These are phyloP conservation scores for zebrafish (Danio rerio) DNA, from an alignment of 2,113 vertebrate species.

Conservation along the genomic window GRCz12tu NC_133182.1:45291501-45292000, in stretches of 20 bases:
- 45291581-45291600: conserved; percentile 10
- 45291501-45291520: not conserved
- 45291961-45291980: not conserved
- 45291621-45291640: not conserved
- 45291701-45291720: conserved; percentile 33
- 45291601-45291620: not conserved
- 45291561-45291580: not conserved
- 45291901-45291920: conserved; percentile 16
- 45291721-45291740: conserved; percentile 42
- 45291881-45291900: conserved; percentile 16
- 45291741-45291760: conserved; percentile 9
- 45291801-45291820: not conserved
- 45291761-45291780: conserved; percentile 47
- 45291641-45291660: conserved; percentile 25
- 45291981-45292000: not conserved
- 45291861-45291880: conserved; percentile 2
- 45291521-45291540: conserved; percentile 3
- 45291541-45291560: conserved; percentile 37
- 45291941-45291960: conserved; percentile 2
- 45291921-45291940: conserved; percentile 1
- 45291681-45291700: not conserved
- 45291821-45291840: conserved; percentile 19
- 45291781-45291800: conserved; percentile 34
- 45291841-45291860: not conserved
- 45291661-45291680: not conserved